Conservation (phyloP, 1,140 invertebrate genomes). For the Lamellibrachia luymesi region DNA sequence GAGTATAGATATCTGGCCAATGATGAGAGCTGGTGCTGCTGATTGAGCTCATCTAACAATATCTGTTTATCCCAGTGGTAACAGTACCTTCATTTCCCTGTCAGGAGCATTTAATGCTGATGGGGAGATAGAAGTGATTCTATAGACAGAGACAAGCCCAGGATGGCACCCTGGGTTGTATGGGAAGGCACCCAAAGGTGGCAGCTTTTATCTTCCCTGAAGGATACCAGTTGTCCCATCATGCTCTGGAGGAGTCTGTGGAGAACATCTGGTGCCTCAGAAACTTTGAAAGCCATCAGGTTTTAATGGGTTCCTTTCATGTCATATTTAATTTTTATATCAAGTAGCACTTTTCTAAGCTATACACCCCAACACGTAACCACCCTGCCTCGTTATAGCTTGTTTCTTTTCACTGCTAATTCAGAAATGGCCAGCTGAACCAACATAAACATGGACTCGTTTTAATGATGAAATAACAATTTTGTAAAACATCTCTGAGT, state of each 20-base stretch:
- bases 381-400: not conserved
- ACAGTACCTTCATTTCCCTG: not conserved
- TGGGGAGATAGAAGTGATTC: not conserved
- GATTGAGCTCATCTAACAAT: not conserved
- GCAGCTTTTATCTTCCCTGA: not conserved
- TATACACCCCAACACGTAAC: not conserved
- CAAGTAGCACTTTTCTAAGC: not conserved
- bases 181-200: not conserved
- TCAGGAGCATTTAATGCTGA: not conserved
- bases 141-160: not conserved
- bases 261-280: not conserved
- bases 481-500: not conserved
- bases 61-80: not conserved
- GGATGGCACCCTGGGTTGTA: not conserved
- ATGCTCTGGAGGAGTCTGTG: not conserved
- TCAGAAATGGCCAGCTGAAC: not conserved
- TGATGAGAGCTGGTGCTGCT: not conserved
- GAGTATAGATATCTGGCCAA: not conserved
- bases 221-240: not conserved
- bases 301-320: slow-evolving; percentile 1
- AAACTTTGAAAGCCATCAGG: not conserved
- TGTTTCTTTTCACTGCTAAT: not conserved
- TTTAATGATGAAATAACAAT: not conserved
- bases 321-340: not conserved
- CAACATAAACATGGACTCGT: not conserved